Evolutionary conservation across 1,140 invertebrate genomes (phyloP), one percentile per base, ranked within the genome.

Genomic region (Octopus bimaculoides): DNA sequence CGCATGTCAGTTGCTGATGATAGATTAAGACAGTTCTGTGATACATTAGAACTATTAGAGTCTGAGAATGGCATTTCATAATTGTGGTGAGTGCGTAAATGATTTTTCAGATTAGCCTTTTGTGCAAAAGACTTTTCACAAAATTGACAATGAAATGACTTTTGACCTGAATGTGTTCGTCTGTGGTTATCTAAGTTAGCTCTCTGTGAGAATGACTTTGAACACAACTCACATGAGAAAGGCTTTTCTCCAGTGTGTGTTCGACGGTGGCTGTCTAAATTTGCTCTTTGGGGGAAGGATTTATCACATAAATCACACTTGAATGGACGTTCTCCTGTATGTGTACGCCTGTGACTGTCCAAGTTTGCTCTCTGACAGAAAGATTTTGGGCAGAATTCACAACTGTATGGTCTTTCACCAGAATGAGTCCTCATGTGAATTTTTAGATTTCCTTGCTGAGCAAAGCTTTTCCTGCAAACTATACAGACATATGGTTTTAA

Each of bases 381-480:
- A 52, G n/a, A 7, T 75, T 75, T 52, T 14, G 20, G 20, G 52
- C 74, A 75, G 5, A 9, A 6, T 9, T 9, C 6, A 4, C 74
- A 75, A 7, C 41, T 7, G 26, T 41, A 75, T 99, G n/a, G n/a
- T 17, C 41, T 75, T 17, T 75, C 17, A 52, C 26, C 74, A 12
- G 95, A 1, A 95, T 96, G 78, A 96, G 89, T 82, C 94, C 95
- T 87, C 97, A 95, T 80, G 95, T 92, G 80, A 95, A n/a, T 77
- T 20, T 52, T 91, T 53, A 96, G 91, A 88, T 96, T 95, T 89
- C 95, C 96, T 86, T 96, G 96, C 78, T 95, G 97, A 54, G 97
- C 98, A 91, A 99, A 99, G 91, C 97, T 97, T 88, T 96, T 93
- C 91, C 97, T 96, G 91, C 97, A 98, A 89, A 98, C 17, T 79